Conservation (phyloP, 2,797 vertebrate species). For the Chloroceryle amazona region DNA sequence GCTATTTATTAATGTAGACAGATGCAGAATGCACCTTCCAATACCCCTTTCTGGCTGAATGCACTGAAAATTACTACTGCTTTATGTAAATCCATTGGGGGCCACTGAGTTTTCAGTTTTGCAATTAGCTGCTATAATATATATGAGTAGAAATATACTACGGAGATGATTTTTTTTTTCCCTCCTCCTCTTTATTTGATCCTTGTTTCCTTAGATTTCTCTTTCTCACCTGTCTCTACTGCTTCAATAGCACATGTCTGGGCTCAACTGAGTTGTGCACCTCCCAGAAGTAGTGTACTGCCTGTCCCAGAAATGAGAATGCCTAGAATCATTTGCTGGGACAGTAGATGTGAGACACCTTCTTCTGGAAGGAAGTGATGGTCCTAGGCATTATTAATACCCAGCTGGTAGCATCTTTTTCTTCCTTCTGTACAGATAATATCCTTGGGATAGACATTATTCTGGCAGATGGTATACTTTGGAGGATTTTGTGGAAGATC, state of each 20-base stretch:
- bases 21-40: constrained; percentile 28
- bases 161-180: not conserved
- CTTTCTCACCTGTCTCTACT: not conserved
- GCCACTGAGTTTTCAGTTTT: constrained; percentile 33
- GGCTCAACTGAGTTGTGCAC: not conserved
- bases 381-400: not conserved
- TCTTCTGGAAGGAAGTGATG: not conserved
- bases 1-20: constrained; percentile 44
- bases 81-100: constrained; percentile 20
- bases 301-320: not conserved
- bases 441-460: not conserved
- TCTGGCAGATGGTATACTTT: not conserved
- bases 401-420: not conserved
- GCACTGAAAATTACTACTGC: not conserved
- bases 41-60: constrained; percentile 19
- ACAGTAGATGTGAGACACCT: not conserved
- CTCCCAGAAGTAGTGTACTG: not conserved
- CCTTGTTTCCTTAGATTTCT: not conserved
- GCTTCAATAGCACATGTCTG: not conserved
- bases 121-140: constrained; percentile 22
- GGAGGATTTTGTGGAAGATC: not conserved
- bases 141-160: constrained; percentile 7
- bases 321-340: not conserved
- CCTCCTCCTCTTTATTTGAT: not conserved
- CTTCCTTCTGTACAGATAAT: not conserved